Conservation (phyloP, 1,140 invertebrate genomes). For the Cydia amplana region DNA sequence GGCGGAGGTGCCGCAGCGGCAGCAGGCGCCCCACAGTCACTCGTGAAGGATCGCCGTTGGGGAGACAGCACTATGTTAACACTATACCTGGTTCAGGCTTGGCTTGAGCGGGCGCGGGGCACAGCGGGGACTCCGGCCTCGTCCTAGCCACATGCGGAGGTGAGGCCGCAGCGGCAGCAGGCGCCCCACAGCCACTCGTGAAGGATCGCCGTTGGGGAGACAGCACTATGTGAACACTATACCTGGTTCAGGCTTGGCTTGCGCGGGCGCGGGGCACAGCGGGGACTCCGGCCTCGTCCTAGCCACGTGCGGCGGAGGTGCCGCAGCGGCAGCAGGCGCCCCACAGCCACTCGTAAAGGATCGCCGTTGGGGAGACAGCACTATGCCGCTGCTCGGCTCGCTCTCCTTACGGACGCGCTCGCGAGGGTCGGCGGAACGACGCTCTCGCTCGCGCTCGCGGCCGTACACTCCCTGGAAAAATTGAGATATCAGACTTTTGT, state of each 20-base stretch:
- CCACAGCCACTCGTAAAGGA: conserved; percentile 90
- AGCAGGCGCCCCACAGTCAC: conserved; percentile 87
- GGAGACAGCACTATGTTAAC: conserved; percentile 87
- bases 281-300: conserved; percentile 77
- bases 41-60: conserved; percentile 87
- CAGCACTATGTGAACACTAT: conserved; percentile 80
- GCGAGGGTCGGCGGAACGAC: conserved; percentile 86
- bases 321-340: conserved; percentile 76
- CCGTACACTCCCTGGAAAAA: conserved; percentile 52
- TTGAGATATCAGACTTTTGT: background rate
- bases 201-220: conserved; percentile 88
- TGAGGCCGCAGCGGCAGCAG: conserved; percentile 70
- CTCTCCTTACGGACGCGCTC: conserved; percentile 90
- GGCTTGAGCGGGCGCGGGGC: conserved; percentile 63
- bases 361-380: conserved; percentile 88
- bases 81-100: conserved; percentile 60
- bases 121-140: conserved; percentile 75
- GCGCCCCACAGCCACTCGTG: conserved; percentile 89
- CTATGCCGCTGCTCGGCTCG: conserved; percentile 84
- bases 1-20: too few relatives aligned
- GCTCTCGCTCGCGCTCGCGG: conserved; percentile 62
- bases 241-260: conserved; percentile 61
- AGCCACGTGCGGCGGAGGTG: conserved; percentile 71
- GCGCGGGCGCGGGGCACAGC: conserved; percentile 74
- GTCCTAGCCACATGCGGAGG: conserved; percentile 74